These are phyloP conservation scores for Notodonta dromedarius DNA, from an alignment of 2,888 invertebrate genomes.

Conservation along the genomic window DNA sequence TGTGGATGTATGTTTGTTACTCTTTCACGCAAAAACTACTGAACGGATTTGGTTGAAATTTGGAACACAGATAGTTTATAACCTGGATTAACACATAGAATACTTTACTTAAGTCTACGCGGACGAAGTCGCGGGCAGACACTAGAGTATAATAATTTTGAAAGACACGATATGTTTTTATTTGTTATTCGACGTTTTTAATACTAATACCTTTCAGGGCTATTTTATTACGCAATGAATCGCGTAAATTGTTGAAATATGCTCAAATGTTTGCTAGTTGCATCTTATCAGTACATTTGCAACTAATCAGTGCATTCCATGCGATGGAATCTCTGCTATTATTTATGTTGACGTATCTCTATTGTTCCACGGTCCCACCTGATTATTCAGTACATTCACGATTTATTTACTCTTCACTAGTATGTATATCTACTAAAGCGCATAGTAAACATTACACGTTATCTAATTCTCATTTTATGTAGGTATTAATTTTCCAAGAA, in stretches of 20 bases:
- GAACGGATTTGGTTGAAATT: no score
- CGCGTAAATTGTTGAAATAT: background rate
- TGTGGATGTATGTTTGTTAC: no score
- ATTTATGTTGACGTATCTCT: background rate
- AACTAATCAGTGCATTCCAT: constrained; percentile 52
- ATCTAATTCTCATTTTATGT: constrained; percentile 7
- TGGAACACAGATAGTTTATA: no score
- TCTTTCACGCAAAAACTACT: no score
- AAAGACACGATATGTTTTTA: no score
- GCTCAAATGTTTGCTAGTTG: constrained; percentile 1
- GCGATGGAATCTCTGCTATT: constrained; percentile 30
- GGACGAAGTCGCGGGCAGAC: no score
- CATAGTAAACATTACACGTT: constrained; percentile 23
- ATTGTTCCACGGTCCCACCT: background rate
- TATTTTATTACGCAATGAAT: no score
- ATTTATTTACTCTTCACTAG: constrained; percentile 2
- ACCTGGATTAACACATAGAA: no score
- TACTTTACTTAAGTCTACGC: no score
- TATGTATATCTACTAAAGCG: constrained; percentile 9
- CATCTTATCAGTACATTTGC: constrained; percentile 46
- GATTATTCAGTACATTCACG: background rate
- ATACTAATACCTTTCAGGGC: no score
- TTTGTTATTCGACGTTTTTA: no score
- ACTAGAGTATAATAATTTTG: no score
- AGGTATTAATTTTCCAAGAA: background rate